These are phyloP conservation scores for Zeugodacus cucurbitae DNA, from an alignment of 1,140 invertebrate genomes.

Conservation along the genomic window DNA sequence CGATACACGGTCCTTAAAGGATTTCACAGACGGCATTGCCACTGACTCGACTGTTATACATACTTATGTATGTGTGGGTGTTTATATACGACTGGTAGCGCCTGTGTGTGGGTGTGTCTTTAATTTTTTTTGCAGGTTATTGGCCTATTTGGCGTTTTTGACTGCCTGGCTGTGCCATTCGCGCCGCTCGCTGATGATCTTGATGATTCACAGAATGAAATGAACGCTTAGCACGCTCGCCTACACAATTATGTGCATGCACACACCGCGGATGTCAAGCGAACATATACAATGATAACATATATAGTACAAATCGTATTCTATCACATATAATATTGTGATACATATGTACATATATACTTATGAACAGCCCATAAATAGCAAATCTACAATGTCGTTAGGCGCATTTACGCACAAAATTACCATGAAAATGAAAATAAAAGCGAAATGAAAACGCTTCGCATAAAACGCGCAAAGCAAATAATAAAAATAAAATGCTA, in stretches of 20 bases:
- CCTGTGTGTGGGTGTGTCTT: neutral
- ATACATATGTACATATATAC: neutral
- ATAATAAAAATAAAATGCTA: neutral
- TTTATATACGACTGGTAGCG: neutral
- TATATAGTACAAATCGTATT: neutral
- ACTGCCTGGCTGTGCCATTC: neutral
- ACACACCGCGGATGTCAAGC: neutral
- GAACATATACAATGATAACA: neutral
- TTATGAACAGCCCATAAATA: neutral
- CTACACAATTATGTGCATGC: neutral
- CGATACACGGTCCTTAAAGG: neutral
- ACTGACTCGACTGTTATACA: neutral
- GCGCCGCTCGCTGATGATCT: neutral
- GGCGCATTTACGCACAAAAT: neutral
- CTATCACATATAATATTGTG: neutral
- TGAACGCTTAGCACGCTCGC: constrained; percentile 16
- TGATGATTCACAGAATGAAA: constrained; percentile 3
- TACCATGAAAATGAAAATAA: neutral
- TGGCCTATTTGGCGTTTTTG: constrained; percentile 10
- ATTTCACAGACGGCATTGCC: neutral
- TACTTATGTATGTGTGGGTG: neutral
- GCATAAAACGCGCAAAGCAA: neutral
- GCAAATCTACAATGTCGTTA: neutral
- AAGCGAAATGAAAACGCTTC: neutral
- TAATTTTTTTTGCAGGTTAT: neutral